Conservation (phyloP, 92 coral and sea anemone genomes). For the Siderastrea siderea region DNA sequence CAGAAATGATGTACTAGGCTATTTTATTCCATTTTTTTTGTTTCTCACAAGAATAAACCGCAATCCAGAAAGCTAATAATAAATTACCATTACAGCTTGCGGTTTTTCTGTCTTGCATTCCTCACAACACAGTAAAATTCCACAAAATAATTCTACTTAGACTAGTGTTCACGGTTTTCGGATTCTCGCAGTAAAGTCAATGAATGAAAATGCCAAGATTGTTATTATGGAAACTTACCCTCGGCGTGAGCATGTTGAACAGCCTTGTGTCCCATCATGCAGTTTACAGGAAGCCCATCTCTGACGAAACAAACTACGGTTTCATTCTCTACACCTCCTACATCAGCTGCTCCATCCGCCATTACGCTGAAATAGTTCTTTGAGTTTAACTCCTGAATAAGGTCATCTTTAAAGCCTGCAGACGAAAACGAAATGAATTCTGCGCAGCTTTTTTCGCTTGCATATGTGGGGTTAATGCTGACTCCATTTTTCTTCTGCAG, state of each 20-base stretch:
- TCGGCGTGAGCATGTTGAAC: conserved; percentile 1
- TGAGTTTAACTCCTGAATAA: conserved; percentile 9
- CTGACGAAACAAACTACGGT: conserved; percentile 1
- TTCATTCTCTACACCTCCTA: conserved; percentile 12
- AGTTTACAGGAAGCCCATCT: background rate
- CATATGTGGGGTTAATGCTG: background rate
- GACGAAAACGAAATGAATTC: conserved; percentile 18
- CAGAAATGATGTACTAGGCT: background rate
- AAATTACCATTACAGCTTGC: no score
- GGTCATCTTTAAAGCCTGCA: conserved; percentile 17
- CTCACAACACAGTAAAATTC: background rate
- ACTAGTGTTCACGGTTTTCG: background rate
- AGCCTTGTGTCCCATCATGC: conserved; percentile 8
- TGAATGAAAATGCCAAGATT: background rate
- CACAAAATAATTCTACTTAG: no score
- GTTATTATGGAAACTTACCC: conserved; percentile 8
- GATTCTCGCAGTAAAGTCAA: no score
- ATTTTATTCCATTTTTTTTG: no score
- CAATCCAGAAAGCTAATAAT: no score
- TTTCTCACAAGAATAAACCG: no score
- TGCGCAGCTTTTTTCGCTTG: conserved; percentile 14
- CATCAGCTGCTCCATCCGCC: conserved; percentile 21
- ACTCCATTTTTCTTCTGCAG: conserved; percentile 28
- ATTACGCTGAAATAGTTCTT: conserved; percentile 15
- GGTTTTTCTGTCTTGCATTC: background rate